Conservation (phyloP, 2,888 invertebrate genomes). For the Euplagia quadripunctaria region DNA sequence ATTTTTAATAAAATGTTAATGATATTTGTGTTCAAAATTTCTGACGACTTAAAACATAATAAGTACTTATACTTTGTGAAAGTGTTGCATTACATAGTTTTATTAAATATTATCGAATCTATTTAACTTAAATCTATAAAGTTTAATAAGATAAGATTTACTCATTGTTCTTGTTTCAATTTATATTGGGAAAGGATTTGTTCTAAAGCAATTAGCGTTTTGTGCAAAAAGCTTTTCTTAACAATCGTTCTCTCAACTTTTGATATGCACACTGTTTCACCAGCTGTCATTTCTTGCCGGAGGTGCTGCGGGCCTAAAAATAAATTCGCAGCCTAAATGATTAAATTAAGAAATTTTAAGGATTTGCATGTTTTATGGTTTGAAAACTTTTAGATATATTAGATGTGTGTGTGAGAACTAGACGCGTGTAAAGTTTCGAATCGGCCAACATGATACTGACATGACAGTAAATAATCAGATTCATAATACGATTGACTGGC, state of each 20-base stretch:
- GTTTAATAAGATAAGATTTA: not conserved
- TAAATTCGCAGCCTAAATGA: conserved; percentile 14
- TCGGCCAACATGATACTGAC: not conserved
- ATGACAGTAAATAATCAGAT: not conserved
- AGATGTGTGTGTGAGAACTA: not conserved
- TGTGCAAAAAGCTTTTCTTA: conserved; percentile 37
- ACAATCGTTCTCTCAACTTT: conserved; percentile 4
- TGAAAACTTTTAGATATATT: not conserved
- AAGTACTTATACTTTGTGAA: not conserved
- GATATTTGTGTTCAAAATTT: not conserved
- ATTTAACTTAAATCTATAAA: not conserved
- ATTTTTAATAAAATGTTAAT: not conserved
- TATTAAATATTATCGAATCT: not conserved
- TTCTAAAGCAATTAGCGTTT: conserved; percentile 20
- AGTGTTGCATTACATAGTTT: not conserved
- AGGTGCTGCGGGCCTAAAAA: conserved; percentile 74
- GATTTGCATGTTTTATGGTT: not conserved
- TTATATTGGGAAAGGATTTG: not conserved
- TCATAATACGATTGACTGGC: not conserved
- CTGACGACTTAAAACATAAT: not conserved
- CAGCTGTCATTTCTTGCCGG: conserved; percentile 80
- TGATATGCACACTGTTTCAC: conserved; percentile 57
- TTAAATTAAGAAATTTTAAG: conserved; percentile 1
- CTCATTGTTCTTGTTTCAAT: not conserved
- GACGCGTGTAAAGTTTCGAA: not conserved